Evolutionary conservation across 2,888 invertebrate species (phyloP).

Genomic region (Xestia sexstrigata): DNA sequence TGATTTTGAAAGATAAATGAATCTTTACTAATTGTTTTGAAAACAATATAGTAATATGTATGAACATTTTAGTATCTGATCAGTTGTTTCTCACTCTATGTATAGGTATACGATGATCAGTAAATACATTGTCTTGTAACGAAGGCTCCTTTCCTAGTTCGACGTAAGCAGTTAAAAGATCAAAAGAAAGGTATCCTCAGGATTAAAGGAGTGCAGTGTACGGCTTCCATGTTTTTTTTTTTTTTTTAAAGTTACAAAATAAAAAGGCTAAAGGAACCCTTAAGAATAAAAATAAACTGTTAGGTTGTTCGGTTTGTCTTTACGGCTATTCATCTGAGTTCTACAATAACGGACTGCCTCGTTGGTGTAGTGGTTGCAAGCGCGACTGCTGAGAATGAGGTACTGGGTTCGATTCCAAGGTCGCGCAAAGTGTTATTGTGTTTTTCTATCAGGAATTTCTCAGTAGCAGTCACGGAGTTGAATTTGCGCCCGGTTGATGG

Average conservation of each 20-base stretch:
- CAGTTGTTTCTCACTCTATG: no score
- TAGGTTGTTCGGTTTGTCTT: neutral
- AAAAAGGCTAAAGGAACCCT: neutral
- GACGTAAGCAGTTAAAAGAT: slow-evolving; percentile 24
- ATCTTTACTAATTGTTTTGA: neutral
- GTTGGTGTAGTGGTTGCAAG: no score
- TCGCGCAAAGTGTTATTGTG: no score
- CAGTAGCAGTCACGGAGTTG: no score
- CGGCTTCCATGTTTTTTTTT: slow-evolving; percentile 11
- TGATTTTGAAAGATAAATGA: neutral
- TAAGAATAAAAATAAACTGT: neutral
- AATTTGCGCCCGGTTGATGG: no score
- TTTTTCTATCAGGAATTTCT: no score
- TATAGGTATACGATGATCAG: neutral
- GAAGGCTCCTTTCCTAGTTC: neutral
- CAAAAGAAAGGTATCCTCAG: slow-evolving; percentile 17
- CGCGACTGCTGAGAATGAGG: no score
- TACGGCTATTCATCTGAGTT: no score
- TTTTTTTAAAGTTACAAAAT: neutral
- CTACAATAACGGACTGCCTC: no score
- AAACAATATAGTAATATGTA: neutral
- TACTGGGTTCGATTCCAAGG: no score
- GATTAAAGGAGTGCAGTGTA: slow-evolving; percentile 17
- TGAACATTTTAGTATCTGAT: no score
- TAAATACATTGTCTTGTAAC: neutral